Base-by-base conservation (phyloP, 2,113 vertebrate genomes). In the Trachemys scripta region DNA sequence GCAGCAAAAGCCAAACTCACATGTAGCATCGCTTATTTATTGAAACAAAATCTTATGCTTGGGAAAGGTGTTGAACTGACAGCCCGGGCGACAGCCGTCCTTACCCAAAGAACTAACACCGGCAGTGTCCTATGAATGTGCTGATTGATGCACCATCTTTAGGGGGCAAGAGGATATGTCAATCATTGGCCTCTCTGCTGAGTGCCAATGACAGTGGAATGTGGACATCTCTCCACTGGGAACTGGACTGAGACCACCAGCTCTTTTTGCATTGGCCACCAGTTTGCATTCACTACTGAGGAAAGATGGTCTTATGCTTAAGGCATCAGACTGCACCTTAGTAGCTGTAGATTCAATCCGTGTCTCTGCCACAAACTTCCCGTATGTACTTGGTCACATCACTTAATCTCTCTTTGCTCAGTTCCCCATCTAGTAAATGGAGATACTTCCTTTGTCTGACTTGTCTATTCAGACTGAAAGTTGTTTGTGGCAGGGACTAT, bases 351-450 rank as follows among this genome's bases (percentile, higher is more conserved):
- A 13, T 16, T 10, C 80, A 38, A 14, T 10, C 35, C 25, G 56
- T 20, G 49, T 12, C 53, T 56, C 53, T 82, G 24, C 80, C 38
- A 56, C 54, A 25, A 3, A n/a, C 25, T 56, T 42, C 53, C 25
- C 2, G 12, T 56, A 82, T 11, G 80, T 14, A 56, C 31, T 10
- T 53, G 22, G 31, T 81, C 50, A 53, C 12, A 2, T 14, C 75
- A 47, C 47, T 79, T 62, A 76, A n/a, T n/a, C 6, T 8, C 14
- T 84, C 42, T 38, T 51, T 49, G n/a, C 65, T 42, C 75, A 79
- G n/a, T 53, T 86, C 53, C 54, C 45, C 89, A 5, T 65, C 50
- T 0, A 0, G 80, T 42, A 86, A 81, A 20, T 4, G 0, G 1
- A 38, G 53, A 53, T 80, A 90, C 75, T 89, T 54, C 50, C 14